These are phyloP conservation scores for Heterodera schachtii DNA, from an alignment of 1,140 invertebrate species.

Conservation along the genomic window DNA sequence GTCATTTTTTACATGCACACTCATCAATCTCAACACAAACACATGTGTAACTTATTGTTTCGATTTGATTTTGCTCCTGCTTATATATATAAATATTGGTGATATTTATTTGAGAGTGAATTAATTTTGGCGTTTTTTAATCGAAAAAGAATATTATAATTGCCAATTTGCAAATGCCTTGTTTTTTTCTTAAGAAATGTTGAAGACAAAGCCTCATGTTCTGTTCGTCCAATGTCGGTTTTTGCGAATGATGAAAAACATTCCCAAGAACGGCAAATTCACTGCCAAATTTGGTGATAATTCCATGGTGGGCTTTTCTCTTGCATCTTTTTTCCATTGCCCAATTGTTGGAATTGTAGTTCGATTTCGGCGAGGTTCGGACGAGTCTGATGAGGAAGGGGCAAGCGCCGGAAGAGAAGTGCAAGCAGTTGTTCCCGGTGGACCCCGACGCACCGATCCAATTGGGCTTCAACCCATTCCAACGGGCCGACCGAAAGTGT, in stretches of 20 bases:
- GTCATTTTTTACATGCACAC: background rate
- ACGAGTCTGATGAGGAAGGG: background rate
- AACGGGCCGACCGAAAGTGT: constrained; percentile 76
- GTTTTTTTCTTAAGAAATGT: background rate
- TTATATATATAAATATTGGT: too few relatives aligned
- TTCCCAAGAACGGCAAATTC: background rate
- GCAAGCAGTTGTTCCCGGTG: background rate
- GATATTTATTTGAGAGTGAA: too few relatives aligned
- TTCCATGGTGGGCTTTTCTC: too few relatives aligned
- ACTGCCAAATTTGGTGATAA: too few relatives aligned
- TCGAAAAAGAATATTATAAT: background rate
- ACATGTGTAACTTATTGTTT: background rate
- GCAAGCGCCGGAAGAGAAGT: background rate
- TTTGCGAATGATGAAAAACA: background rate
- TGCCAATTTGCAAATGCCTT: too few relatives aligned
- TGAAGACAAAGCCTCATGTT: background rate
- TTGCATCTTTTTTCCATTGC: too few relatives aligned
- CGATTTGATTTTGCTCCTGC: background rate
- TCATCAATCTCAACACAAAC: background rate
- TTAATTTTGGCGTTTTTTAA: too few relatives aligned
- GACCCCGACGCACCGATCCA: constrained; percentile 69
- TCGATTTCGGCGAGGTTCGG: background rate
- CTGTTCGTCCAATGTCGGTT: background rate
- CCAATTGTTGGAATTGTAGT: background rate
- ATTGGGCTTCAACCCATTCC: constrained; percentile 80